Evolutionary conservation across 2,888 invertebrate genomes (phyloP), one percentile per base, ranked within the genome.

Genomic region (Falcaria lacertinaria): DNA sequence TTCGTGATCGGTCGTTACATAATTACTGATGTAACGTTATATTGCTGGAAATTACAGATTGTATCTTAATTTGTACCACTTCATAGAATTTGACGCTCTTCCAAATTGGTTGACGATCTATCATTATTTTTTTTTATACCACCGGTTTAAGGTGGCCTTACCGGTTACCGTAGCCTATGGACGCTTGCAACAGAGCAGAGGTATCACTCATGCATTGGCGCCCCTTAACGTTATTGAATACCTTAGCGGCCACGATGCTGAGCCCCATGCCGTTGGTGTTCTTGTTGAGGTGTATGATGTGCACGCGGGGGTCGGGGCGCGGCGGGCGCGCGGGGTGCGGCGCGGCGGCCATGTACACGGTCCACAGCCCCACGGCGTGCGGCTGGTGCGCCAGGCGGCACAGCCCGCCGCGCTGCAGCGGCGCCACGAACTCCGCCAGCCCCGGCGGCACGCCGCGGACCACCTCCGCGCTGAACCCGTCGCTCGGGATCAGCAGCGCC

Each of bases 171-270:
- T n/a, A n/a, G n/a, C n/a, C n/a, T n/a, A n/a, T n/a, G n/a, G n/a
- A n/a, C n/a, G n/a, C n/a, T n/a, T n/a, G n/a, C n/a, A n/a, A n/a
- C n/a, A n/a, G n/a, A n/a, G n/a, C n/a, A n/a, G n/a, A n/a, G n/a
- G n/a, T n/a, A n/a, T n/a, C n/a, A n/a, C n/a, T n/a, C n/a, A n/a
- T n/a, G n/a, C n/a, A n/a, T n/a, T n/a, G n/a, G n/a, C n/a, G n/a
- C n/a, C n/a, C n/a, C n/a, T n/a, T n/a, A n/a, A n/a, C n/a, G n/a
- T n/a, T n/a, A n/a, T 19, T 3, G 2, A 8, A 0, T 4, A 95
- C 96, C 92, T 98, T 98, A 17, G 99, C 99, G 7, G 99, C 99
- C 2, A 99, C 98, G 65, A 99, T 99, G 71, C 98, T 98, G 62
- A 99, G 92, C 8, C 99, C 99, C 95, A 99, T 98, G 52, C 99